A percentile compares a stretch with the other conserved stretches of the same genome.
Conservation (phyloP, 2,797 vertebrate genomes). For the Lacerta viridis region DNA sequence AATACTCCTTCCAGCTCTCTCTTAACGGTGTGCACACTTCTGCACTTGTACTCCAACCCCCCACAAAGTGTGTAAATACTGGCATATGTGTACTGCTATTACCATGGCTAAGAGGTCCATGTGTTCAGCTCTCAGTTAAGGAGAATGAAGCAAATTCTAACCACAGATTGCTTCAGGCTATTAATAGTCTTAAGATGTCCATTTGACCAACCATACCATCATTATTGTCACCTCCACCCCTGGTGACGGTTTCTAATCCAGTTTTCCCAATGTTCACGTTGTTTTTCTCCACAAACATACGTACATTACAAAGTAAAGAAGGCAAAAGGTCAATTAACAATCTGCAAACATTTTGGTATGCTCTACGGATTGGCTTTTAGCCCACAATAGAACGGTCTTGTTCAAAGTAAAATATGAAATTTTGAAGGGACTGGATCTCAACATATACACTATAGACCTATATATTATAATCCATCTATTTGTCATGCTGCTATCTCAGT, state of each 20-base stretch:
- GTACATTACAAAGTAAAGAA: slow-evolving; percentile 25
- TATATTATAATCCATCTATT: neutral
- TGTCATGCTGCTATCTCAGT: neutral
- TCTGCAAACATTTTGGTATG: neutral
- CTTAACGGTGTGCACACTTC: neutral
- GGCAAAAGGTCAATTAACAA: slow-evolving; percentile 41
- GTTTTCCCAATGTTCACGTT: neutral
- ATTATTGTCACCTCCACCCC: too few species aligned
- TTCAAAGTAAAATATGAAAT: neutral
- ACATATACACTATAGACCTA: neutral
- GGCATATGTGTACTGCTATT: neutral
- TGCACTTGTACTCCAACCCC: neutral
- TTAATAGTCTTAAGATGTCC: neutral
- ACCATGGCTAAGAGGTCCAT: neutral
- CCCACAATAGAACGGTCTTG: neutral
- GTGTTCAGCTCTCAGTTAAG: neutral
- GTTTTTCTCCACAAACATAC: neutral
- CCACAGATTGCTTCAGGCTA: neutral
- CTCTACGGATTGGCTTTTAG: neutral
- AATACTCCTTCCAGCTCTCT: neutral
- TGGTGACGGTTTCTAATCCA: neutral
- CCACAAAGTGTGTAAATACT: neutral
- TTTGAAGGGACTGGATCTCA: neutral
- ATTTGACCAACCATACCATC: neutral
- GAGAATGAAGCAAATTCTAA: neutral